Evolutionary conservation across 2,888 invertebrate genomes (phyloP), one percentile per base, ranked within the genome.

Genomic region (Chrysotoxum bicinctum): DNA sequence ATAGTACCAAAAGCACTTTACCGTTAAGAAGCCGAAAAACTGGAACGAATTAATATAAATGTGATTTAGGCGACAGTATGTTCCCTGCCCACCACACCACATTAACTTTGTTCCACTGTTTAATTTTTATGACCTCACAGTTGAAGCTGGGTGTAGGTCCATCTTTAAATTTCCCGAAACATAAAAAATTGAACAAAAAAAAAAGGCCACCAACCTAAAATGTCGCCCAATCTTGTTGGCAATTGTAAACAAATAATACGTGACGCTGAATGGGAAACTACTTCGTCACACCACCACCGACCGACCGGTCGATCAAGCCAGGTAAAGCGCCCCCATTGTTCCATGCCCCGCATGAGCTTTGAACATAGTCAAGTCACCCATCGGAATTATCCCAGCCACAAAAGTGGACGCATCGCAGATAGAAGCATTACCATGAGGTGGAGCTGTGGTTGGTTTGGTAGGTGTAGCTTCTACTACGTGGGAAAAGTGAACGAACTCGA

Each of bases 401-500:
- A 56, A 32, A 60, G n/a, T 32, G 26, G 66, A 43, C n/a, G 48
- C 40, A 40, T 40, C 68, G 21, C 45, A 50, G 45, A 70, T 50
- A 77, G 40, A 40, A 69, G 58, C 79, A 79, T 45, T 58, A 56
- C 37, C 58, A 56, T 30, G 68, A 48, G 69, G 56, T 68, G 77
- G 35, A 43, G 52, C 58, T 58, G 76, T 52, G 70, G 19, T 50
- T 58, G 66, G 60, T 54, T 52, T 58, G 40, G 40, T 58, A 80
- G 30, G 12, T 64, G 35, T 62, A 58, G 14, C n/a, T 48, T 54
- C 52, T 50, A 5, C 52, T 37, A 77, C 81, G 85, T 85, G 76
- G 81, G 85, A 81, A 85, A 85, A 69, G 85, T 85, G 85, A 85
- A 85, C 69, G 85, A 85, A 81, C 85, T 85, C 76, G 43, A 85